Percentiles rank a stretch among this genome's conserved stretches.
Conservation (phyloP, 2,888 invertebrate genomes). For the Troides oblongomaculatus region DNA sequence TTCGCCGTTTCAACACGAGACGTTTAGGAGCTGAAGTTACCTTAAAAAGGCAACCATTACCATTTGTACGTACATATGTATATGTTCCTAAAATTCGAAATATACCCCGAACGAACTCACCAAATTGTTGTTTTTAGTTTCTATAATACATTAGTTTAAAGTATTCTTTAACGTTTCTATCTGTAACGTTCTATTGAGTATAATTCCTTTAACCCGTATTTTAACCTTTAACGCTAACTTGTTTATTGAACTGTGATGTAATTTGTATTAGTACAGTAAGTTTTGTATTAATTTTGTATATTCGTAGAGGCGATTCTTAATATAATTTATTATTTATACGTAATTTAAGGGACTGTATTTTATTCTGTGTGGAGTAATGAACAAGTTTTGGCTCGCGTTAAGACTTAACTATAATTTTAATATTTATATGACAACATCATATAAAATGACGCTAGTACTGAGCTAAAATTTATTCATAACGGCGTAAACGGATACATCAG, state of each 20-base stretch:
- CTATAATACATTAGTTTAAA: constrained; percentile 55
- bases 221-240: constrained; percentile 71
- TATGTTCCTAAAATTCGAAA: constrained; percentile 73
- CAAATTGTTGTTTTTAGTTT: constrained; percentile 62
- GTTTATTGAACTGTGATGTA: constrained; percentile 80
- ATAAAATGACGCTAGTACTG: neutral
- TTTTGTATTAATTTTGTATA: constrained; percentile 78
- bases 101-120: constrained; percentile 66
- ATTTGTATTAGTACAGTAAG: constrained; percentile 78
- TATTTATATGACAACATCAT: constrained; percentile 6
- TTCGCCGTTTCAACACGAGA: constrained; percentile 38
- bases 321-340: constrained; percentile 78
- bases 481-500: constrained; percentile 45
- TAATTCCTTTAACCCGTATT: constrained; percentile 67
- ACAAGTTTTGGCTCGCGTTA: constrained; percentile 44
- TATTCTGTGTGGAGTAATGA: constrained; percentile 47
- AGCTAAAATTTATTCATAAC: constrained; percentile 48
- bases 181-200: constrained; percentile 45
- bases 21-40: constrained; percentile 42
- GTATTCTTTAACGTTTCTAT: constrained; percentile 53
- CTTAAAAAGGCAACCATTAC: constrained; percentile 59
- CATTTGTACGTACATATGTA: constrained; percentile 43
- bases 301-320: constrained; percentile 75
- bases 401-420: neutral
- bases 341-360: constrained; percentile 61